Evolutionary conservation across 2,888 invertebrate species (phyloP).

Genomic region (Stenodema calcarata): DNA sequence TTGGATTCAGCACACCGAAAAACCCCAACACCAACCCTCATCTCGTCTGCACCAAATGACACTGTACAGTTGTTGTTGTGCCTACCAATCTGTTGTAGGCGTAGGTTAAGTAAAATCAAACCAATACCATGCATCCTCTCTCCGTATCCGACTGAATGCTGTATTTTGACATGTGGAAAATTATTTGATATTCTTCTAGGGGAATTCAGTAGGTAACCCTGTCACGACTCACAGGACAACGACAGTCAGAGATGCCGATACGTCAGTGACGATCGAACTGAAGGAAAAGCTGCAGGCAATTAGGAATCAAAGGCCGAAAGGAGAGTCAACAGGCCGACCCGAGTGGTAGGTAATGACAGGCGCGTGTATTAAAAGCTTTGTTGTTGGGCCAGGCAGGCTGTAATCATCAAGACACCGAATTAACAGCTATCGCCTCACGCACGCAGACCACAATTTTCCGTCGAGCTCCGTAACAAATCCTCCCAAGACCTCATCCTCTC

Average conservation of each 20-base stretch:
- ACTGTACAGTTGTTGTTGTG: too few relatives aligned
- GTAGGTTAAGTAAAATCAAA: too few relatives aligned
- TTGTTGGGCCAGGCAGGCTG: conserved; percentile 41
- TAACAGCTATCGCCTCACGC: conserved; percentile 46
- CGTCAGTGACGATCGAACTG: background rate
- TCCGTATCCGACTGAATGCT: too few relatives aligned
- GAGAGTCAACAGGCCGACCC: conserved; percentile 33
- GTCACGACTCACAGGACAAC: too few relatives aligned
- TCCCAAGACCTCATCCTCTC: conserved; percentile 1
- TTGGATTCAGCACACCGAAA: too few relatives aligned
- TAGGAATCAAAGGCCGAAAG: conserved; percentile 1
- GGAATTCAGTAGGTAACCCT: too few relatives aligned
- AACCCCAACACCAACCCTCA: too few relatives aligned
- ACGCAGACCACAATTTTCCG: conserved; percentile 43
- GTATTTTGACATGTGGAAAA: too few relatives aligned
- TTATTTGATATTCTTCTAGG: too few relatives aligned
- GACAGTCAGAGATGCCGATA: background rate
- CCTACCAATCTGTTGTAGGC: too few relatives aligned
- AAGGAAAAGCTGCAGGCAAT: background rate
- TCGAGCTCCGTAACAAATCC: conserved; percentile 31
- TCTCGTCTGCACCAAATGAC: too few relatives aligned
- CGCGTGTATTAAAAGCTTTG: conserved; percentile 47
- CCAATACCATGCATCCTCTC: too few relatives aligned
- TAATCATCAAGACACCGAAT: conserved; percentile 47
- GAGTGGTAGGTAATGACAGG: conserved; percentile 45